phyloP scores from a whole-genome alignment of 1,140 invertebrate genomes.

The Drosophila paulistorum region DNA sequence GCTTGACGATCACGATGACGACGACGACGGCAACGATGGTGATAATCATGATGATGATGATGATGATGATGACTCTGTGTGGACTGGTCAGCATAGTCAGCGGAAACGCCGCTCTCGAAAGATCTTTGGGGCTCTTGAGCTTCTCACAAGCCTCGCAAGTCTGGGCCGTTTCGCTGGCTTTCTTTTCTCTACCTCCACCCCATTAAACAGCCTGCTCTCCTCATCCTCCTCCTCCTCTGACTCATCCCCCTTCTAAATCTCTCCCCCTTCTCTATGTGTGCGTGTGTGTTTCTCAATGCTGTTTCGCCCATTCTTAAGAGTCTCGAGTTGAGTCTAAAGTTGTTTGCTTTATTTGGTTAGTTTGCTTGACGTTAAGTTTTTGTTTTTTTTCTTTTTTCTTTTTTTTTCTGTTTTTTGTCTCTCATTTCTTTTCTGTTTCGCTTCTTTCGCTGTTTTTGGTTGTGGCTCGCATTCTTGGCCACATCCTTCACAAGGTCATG shows the following conservation, averaged over 20 bases:
- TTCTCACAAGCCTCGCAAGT: constrained; percentile 6
- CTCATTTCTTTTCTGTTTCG: constrained; percentile 32
- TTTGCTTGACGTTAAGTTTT: constrained; percentile 47
- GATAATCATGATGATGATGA: constrained; percentile 14
- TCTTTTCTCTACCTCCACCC: constrained; percentile 41
- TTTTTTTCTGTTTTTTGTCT: constrained; percentile 18
- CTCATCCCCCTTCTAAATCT: constrained; percentile 9
- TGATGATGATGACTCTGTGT: constrained; percentile 7
- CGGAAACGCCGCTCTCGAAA: constrained; percentile 70
- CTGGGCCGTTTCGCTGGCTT: constrained; percentile 64
- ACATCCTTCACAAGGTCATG: constrained; percentile 80
- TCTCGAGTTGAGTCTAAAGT: constrained; percentile 41
- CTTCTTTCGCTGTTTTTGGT: constrained; percentile 47
- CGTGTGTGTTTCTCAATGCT: constrained; percentile 47
- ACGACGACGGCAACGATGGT: constrained; percentile 26
- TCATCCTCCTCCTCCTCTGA: background rate
- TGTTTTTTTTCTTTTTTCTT: constrained; percentile 26
- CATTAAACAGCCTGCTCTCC: background rate
- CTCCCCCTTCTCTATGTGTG: background rate
- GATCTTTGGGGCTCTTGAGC: constrained; percentile 44
- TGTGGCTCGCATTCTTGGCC: constrained; percentile 71
- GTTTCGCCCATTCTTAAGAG: constrained; percentile 77
- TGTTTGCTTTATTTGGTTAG: constrained; percentile 70
- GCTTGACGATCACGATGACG: constrained; percentile 37
- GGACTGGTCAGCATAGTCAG: constrained; percentile 39